Base-by-base conservation (phyloP, 2,113 vertebrate species). In the Ophthalmotilapia sp. region DNA sequence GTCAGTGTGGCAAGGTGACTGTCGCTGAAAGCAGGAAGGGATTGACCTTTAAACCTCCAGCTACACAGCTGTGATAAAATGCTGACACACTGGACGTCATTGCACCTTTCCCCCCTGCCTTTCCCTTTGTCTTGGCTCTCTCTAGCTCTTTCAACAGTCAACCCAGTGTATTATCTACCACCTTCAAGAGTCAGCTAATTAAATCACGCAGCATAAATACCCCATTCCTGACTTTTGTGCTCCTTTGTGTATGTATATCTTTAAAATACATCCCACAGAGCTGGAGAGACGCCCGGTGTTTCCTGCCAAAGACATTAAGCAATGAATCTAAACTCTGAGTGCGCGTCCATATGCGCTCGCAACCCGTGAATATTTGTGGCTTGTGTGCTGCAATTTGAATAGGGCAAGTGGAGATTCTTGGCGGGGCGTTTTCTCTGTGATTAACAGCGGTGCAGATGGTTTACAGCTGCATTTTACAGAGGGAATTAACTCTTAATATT, bases 401-500 rank as follows among this genome's bases (percentile, higher is more conserved):
- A 96, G 95, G 94, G 95, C 92, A 91, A 96, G 94, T 80, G 85
- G 94, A 94, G 86, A 93, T 93, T 94, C 92, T 96, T 96, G 94
- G 93, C 91, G 86, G 91, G 93, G 93, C 70, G 68, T 90, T 94
- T 96, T 94, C 93, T 89, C 94, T 93, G 95, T 97, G 97, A 97
- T 97, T 97, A 97, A 97, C 94, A 95, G 89, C 75, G 40, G 86
- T 93, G 89, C 92, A 93, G 91, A 94, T 96, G 95, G 94, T 96
- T 97, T 97, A 96, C 96, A 96, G 96, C 96, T 96, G 96, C 95
- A 94, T 95, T 97, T 96, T 96, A 97, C 93, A 90, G 90, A 86
- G 96, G 93, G 96, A 96, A 97, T 97, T 95, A 93, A 95, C 93
- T 95, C 92, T 84, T 97, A 96, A 96, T 97, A 96, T 97, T 97